phyloP scores from a whole-genome alignment of 2,113 vertebrate species.

The Hippocampus barbouri region DNA sequence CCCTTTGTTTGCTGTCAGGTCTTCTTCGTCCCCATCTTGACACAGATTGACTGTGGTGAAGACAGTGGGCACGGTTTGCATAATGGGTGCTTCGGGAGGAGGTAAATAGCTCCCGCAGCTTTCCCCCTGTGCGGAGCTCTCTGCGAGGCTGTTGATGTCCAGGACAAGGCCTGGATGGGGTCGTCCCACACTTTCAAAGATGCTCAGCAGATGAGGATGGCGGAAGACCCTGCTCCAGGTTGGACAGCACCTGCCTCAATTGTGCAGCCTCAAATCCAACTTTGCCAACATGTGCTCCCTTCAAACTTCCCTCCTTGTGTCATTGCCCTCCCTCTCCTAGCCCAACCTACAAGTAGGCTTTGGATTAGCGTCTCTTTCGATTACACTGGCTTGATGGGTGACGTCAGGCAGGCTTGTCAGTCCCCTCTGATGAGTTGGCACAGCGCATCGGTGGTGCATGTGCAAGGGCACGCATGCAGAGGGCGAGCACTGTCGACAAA shows the following conservation, averaged over 20 bases:
- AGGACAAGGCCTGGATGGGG: constrained; percentile 50
- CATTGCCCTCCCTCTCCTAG: constrained; percentile 36
- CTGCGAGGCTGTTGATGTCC: constrained; percentile 61
- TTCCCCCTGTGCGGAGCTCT: constrained; percentile 59
- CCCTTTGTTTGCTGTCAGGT: constrained; percentile 56
- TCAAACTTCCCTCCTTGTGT: constrained; percentile 40
- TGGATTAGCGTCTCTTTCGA: constrained; percentile 77
- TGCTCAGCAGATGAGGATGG: constrained; percentile 11
- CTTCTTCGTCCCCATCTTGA: constrained; percentile 51
- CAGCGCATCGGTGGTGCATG: constrained; percentile 39
- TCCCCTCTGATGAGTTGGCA: constrained; percentile 53
- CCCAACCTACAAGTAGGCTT: constrained; percentile 56
- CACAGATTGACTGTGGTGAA: constrained; percentile 55
- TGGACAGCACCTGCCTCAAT: constrained; percentile 15
- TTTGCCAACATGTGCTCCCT: constrained; percentile 8
- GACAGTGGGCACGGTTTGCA: constrained; percentile 31
- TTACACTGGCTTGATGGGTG: constrained; percentile 64
- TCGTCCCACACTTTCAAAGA: constrained; percentile 12
- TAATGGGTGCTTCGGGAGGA: constrained; percentile 30
- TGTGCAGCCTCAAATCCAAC: constrained; percentile 8
- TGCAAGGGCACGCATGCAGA: constrained; percentile 24
- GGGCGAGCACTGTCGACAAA: constrained; percentile 1
- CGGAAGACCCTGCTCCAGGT: constrained; percentile 1
- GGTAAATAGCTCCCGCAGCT: constrained; percentile 54
- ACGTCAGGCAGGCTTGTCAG: constrained; percentile 63